Evolutionary conservation across 2,888 invertebrate genomes (phyloP).

Genomic region (Caradrina kadenii): DNA sequence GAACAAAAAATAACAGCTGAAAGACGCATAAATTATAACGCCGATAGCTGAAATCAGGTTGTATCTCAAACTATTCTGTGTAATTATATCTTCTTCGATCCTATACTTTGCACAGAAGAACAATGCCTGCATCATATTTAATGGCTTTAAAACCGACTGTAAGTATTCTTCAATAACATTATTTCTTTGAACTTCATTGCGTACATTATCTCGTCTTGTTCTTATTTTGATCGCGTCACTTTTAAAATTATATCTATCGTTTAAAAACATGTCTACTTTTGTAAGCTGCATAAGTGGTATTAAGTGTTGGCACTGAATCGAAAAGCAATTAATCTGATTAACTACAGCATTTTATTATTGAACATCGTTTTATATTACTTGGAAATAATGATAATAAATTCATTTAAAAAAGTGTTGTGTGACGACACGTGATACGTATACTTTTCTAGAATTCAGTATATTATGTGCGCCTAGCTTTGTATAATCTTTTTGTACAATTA

Average conservation of each 20-base stretch:
- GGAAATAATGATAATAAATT: neutral
- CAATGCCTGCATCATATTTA: constrained; percentile 39
- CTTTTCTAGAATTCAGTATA: too few relatives aligned
- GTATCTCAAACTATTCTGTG: constrained; percentile 19
- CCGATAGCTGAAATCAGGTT: constrained; percentile 19
- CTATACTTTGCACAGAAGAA: constrained; percentile 43
- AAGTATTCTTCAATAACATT: constrained; percentile 16
- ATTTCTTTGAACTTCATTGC: neutral
- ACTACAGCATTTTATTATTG: neutral
- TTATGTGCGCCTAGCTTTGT: too few relatives aligned
- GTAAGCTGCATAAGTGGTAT: neutral
- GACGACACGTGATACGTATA: too few relatives aligned
- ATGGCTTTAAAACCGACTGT: constrained; percentile 32
- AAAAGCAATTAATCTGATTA: neutral
- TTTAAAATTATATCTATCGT: neutral
- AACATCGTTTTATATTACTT: too few relatives aligned
- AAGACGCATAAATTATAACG: neutral
- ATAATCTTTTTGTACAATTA: too few relatives aligned
- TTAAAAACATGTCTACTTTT: constrained; percentile 16
- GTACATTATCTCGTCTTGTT: neutral
- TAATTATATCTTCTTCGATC: constrained; percentile 14
- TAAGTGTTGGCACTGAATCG: neutral
- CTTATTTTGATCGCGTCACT: too few relatives aligned
- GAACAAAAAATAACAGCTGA: neutral
- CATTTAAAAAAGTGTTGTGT: neutral